Conservation (phyloP, 2,888 invertebrate species). For the Leucania comma region DNA sequence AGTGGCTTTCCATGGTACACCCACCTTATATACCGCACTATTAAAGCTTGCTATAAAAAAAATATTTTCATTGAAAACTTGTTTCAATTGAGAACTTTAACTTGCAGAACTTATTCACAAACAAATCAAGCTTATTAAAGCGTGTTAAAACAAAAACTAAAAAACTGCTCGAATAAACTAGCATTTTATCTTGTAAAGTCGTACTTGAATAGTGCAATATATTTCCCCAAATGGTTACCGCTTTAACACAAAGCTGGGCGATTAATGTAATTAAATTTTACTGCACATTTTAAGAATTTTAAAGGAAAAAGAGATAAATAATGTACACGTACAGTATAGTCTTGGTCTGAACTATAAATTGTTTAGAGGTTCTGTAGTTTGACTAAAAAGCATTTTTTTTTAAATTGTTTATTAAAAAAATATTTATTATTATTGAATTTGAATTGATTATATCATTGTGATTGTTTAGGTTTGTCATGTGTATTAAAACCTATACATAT, state of each 20-base stretch:
- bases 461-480: too few species aligned
- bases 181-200: constrained; percentile 49
- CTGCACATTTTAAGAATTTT: constrained; percentile 57
- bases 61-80: too few species aligned
- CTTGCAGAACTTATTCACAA: background rate
- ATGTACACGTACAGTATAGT: constrained; percentile 9
- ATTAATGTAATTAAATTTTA: constrained; percentile 64
- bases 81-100: too few species aligned
- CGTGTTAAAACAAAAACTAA: constrained; percentile 21
- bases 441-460: too few species aligned
- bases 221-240: constrained; percentile 56
- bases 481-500: too few species aligned
- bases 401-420: too few species aligned
- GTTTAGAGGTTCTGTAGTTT: background rate
- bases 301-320: constrained; percentile 39
- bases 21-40: too few species aligned
- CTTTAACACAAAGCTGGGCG: constrained; percentile 52
- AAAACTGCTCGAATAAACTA: constrained; percentile 38
- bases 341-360: constrained; percentile 14
- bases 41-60: too few species aligned
- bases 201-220: constrained; percentile 57
- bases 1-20: too few species aligned
- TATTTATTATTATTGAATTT: too few species aligned
- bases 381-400: background rate
- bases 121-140: constrained; percentile 28